These are phyloP conservation scores for Microtus richardsoni DNA, from an alignment of 2,113 vertebrate genomes.

Conservation along the genomic window DNA sequence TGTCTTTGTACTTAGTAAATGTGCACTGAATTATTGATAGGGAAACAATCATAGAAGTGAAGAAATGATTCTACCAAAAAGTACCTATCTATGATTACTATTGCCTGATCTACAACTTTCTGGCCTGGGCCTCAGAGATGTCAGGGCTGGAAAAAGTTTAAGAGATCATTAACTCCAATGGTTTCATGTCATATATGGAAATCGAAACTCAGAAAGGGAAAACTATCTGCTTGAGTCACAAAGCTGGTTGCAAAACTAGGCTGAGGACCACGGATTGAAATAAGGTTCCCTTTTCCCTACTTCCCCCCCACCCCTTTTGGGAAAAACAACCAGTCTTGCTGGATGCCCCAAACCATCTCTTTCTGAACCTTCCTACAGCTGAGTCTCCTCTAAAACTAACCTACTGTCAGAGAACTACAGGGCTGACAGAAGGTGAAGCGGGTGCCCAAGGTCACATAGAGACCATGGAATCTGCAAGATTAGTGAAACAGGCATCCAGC, in stretches of 20 bases:
- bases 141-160: neutral
- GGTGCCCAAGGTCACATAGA: neutral
- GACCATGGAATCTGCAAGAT: neutral
- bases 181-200: neutral
- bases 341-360: no score
- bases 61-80: neutral
- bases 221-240: neutral
- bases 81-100: neutral
- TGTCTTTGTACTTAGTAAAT: neutral
- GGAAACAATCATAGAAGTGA: neutral
- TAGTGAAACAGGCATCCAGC: neutral
- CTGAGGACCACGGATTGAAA: neutral
- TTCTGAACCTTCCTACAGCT: neutral
- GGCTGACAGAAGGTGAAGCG: neutral
- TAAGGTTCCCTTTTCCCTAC: neutral
- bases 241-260: neutral
- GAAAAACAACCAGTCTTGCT: neutral
- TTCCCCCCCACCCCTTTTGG: fast-evolving
- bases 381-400: neutral
- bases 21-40: neutral
- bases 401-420: neutral
- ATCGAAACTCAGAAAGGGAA: neutral
- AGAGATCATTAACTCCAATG: neutral
- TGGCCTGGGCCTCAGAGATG: neutral
- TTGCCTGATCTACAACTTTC: neutral